phyloP scores from a whole-genome alignment of 2,113 vertebrate genomes.

The Burhinus bistriatus region DNA sequence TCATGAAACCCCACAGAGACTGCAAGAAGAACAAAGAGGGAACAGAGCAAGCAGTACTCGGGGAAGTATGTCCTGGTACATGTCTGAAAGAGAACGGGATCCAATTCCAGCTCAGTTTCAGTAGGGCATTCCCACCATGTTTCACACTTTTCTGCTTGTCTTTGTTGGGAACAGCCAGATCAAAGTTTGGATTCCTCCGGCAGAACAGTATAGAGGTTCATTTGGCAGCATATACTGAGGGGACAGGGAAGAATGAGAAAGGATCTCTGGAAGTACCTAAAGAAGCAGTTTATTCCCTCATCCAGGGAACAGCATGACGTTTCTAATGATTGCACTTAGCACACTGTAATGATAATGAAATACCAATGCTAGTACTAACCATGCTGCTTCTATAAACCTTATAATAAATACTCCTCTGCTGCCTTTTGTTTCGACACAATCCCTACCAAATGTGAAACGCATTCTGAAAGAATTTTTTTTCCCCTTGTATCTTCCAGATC shows the following conservation, averaged over 20 bases:
- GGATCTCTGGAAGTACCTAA: background rate
- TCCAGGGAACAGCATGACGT: background rate
- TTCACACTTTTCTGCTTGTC: background rate
- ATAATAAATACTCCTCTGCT: background rate
- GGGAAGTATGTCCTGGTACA: background rate
- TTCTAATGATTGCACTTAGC: background rate
- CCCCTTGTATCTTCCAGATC: background rate
- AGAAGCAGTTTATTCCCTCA: background rate
- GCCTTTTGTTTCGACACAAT: background rate
- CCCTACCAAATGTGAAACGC: background rate
- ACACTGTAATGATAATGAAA: background rate
- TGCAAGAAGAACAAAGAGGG: fast-evolving
- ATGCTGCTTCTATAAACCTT: background rate
- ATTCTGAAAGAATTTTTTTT: background rate
- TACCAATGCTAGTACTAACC: background rate
- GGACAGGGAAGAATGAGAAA: background rate
- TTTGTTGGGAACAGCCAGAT: background rate
- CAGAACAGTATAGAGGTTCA: background rate
- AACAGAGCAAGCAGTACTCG: fast-evolving
- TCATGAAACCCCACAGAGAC: background rate
- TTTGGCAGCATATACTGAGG: background rate
- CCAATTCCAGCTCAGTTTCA: background rate
- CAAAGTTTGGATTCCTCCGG: background rate
- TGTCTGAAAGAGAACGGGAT: background rate
- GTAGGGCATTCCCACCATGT: fast-evolving